These are phyloP conservation scores for Ahaetulla prasina DNA, from an alignment of 2,113 vertebrate species.

Conservation along the genomic window DNA sequence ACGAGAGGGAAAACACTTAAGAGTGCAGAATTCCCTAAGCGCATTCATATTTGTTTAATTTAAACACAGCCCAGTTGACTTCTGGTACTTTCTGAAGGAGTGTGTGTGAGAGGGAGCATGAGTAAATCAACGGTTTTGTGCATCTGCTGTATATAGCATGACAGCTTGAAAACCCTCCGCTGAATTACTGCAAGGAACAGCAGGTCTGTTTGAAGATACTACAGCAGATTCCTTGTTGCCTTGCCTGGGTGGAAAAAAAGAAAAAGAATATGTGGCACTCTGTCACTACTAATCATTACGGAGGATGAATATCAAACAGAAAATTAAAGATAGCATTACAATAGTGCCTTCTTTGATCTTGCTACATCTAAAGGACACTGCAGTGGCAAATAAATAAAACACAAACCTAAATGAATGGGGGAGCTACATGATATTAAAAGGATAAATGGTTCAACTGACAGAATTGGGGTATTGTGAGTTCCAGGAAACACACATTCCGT, in stretches of 20 bases:
- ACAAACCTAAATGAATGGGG: not conserved
- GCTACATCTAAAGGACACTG: not conserved
- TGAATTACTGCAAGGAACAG: not conserved
- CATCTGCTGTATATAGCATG: not conserved
- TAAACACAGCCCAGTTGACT: not conserved
- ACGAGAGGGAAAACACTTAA: not conserved
- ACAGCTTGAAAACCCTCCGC: constrained; percentile 11
- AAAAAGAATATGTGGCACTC: not conserved
- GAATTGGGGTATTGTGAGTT: not conserved
- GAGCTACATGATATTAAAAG: not conserved
- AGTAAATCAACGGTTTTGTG: not conserved
- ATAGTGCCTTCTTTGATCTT: constrained; percentile 5
- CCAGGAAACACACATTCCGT: not conserved
- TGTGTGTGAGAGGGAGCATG: not conserved
- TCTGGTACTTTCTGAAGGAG: not conserved
- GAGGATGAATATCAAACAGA: not conserved
- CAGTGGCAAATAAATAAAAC: not conserved
- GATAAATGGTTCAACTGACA: not conserved
- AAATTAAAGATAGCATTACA: not conserved
- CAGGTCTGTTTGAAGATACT: not conserved
- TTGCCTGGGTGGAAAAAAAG: not conserved
- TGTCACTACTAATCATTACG: not conserved
- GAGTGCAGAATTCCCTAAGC: not conserved
- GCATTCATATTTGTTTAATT: not conserved
- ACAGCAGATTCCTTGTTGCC: not conserved